Evolutionary conservation across 2,797 vertebrate species (phyloP).

Genomic region (Sciurus vulgaris): DNA sequence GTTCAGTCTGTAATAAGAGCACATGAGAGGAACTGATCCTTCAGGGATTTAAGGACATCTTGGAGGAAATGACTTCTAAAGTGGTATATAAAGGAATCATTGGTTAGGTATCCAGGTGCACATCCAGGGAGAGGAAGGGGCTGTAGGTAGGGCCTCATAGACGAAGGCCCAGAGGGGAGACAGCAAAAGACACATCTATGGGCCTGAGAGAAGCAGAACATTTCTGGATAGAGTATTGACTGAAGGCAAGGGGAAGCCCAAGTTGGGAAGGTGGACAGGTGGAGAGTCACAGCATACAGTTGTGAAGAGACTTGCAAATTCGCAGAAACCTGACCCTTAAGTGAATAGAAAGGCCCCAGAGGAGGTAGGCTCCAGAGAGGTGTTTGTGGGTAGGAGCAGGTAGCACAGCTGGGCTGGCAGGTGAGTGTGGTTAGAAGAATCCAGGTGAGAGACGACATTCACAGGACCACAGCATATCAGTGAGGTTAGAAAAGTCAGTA

Average conservation of each 20-base stretch:
- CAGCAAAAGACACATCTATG: fast-evolving
- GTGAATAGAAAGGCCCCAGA: neutral
- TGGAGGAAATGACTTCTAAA: neutral
- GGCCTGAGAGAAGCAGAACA: neutral
- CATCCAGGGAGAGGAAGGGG: neutral
- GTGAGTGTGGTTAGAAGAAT: neutral
- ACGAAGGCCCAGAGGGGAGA: neutral
- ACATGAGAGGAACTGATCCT: neutral
- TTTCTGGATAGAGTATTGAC: neutral
- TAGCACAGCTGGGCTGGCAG: neutral
- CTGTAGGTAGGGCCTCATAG: neutral
- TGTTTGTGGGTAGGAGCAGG: neutral
- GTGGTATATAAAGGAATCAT: neutral
- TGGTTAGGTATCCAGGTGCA: neutral
- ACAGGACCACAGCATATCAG: neutral
- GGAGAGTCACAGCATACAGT: neutral
- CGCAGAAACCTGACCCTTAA: neutral
- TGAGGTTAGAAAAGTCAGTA: neutral
- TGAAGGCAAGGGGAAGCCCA: neutral
- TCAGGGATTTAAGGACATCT: neutral
- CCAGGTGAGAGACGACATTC: neutral
- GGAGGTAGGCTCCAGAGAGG: neutral
- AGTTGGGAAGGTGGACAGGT: neutral
- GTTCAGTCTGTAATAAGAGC: neutral
- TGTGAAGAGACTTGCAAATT: neutral